These are phyloP conservation scores for Venusia cambrica DNA, from an alignment of 2,888 invertebrate species.

Conservation along the genomic window DNA sequence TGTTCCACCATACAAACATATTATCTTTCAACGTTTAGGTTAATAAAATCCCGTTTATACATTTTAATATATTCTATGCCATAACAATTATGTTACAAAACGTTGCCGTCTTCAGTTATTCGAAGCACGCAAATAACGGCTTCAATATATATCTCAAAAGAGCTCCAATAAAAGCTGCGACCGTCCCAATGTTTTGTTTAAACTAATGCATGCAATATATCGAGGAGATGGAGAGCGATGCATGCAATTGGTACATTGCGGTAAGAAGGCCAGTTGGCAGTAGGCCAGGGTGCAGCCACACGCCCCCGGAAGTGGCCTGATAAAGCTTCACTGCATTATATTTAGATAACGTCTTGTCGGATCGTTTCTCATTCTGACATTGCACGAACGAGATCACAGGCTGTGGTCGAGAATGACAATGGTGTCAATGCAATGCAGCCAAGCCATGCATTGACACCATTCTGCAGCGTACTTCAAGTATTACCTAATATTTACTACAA, in stretches of 20 bases:
- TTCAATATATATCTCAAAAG: slow-evolving; percentile 17
- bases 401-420: background rate
- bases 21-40: too few species aligned
- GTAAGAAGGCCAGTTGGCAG: slow-evolving; percentile 64
- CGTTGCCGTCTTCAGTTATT: slow-evolving; percentile 7
- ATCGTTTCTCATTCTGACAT: slow-evolving; percentile 28
- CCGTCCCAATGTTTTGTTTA: slow-evolving; percentile 41
- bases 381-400: slow-evolving; percentile 14
- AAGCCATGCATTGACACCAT: too few species aligned
- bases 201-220: slow-evolving; percentile 53
- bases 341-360: slow-evolving; percentile 38
- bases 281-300: slow-evolving; percentile 53
- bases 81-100: too few species aligned
- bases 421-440: too few species aligned
- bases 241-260: slow-evolving; percentile 50
- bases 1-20: too few species aligned
- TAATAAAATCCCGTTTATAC: too few species aligned
- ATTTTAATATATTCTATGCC: too few species aligned
- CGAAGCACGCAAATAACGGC: slow-evolving; percentile 3
- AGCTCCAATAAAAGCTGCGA: slow-evolving; percentile 33
- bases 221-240: slow-evolving; percentile 48
- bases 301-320: slow-evolving; percentile 59
- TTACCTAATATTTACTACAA: too few species aligned
- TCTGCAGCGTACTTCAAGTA: too few species aligned
- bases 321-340: slow-evolving; percentile 40